These are phyloP conservation scores for Gopherus evgoodei DNA, from an alignment of 2,113 vertebrate genomes.

Conservation along the genomic window DNA sequence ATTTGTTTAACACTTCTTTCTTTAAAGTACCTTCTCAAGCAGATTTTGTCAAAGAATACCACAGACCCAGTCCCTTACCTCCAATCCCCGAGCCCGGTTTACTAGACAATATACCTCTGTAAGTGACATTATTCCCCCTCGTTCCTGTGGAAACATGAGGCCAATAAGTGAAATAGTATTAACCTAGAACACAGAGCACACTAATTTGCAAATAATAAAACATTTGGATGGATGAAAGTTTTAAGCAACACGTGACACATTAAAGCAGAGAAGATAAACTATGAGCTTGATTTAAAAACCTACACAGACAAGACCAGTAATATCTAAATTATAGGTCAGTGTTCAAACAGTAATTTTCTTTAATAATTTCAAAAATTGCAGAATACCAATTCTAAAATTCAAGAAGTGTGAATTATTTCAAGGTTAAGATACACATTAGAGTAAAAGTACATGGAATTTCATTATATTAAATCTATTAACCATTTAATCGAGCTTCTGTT, in stretches of 20 bases:
- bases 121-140: conserved; percentile 97
- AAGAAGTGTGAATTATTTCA: neutral
- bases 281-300: neutral
- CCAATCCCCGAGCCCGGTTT: conserved; percentile 95
- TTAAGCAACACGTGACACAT: neutral
- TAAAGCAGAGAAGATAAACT: neutral
- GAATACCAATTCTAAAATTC: neutral
- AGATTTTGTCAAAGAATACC: neutral
- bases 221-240: neutral
- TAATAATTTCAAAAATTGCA: neutral
- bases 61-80: conserved; percentile 80
- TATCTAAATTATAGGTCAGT: neutral
- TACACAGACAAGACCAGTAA: accelerated
- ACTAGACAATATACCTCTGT: conserved; percentile 98
- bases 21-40: neutral
- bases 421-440: neutral
- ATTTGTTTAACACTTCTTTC: neutral
- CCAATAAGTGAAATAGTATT: conserved; percentile 17
- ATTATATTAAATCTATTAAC: neutral
- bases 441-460: neutral
- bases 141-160: conserved; percentile 83
- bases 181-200: neutral
- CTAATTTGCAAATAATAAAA: neutral
- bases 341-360: neutral
- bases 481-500: neutral